Evolutionary conservation across 2,797 vertebrate species (phyloP).

Genomic region (Setipinna tenuifilis): DNA sequence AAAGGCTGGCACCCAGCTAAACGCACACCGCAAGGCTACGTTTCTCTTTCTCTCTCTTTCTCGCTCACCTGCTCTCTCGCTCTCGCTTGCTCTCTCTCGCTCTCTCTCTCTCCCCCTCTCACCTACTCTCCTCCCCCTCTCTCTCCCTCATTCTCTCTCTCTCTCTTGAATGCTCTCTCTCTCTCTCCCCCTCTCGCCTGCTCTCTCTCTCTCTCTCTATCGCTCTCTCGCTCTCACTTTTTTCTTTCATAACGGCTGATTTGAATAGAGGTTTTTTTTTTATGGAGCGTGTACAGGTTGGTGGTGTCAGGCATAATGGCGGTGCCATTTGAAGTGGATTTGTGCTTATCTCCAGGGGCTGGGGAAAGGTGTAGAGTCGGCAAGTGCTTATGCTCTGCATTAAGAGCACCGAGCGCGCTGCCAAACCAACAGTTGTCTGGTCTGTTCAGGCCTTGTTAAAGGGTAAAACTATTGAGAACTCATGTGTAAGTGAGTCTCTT

Average conservation of each 20-base stretch:
- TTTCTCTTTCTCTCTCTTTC: neutral
- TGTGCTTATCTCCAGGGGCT: slow-evolving; percentile 39
- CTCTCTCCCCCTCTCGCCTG: too few species aligned
- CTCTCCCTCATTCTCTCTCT: too few species aligned
- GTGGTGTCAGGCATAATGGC: slow-evolving; percentile 43
- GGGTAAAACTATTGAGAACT: neutral
- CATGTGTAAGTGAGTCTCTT: neutral
- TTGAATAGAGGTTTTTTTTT: slow-evolving; percentile 41
- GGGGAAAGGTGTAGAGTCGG: slow-evolving; percentile 26
- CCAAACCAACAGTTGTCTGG: neutral
- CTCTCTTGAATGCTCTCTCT: too few species aligned
- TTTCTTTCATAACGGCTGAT: slow-evolving; percentile 40
- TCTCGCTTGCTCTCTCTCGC: too few species aligned
- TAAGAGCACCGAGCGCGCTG: slow-evolving; percentile 14
- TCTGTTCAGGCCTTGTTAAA: neutral
- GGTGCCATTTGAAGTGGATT: slow-evolving; percentile 49
- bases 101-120: too few species aligned
- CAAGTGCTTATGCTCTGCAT: slow-evolving; percentile 33
- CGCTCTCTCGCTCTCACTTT: too few species aligned
- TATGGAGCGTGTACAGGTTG: slow-evolving; percentile 40
- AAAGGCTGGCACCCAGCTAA: slow-evolving; percentile 46
- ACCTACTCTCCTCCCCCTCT: too few species aligned
- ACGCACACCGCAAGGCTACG: slow-evolving; percentile 32
- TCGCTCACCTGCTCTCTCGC: too few species aligned
- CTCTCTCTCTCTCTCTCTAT: too few species aligned